Base-by-base conservation (phyloP, 1,140 invertebrate genomes). In the Saccostrea echinata region DNA sequence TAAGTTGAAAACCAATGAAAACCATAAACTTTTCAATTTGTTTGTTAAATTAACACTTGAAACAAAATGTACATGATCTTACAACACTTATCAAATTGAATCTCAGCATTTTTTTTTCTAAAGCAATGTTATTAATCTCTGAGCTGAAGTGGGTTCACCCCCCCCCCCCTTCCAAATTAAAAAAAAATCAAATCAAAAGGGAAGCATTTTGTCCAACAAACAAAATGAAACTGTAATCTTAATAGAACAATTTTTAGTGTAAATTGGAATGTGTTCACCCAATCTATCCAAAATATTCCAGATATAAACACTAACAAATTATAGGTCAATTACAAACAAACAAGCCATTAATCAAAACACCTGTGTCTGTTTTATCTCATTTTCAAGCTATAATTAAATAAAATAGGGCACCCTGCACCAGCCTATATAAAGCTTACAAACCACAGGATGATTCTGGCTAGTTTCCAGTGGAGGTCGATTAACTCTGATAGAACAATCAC, bases 401-500 rank as follows among this genome's bases (percentile, higher is more conserved):
- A 76, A 76, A 76, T 3, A 76, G 68, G 27, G 27, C 68, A 76
- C 11, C 68, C 11, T 76, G 68, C 30, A 33, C 68, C 30, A 76
- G 30, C 30, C 68, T 13, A 11, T 76, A 9, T 76, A 76, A 30
- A 76, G 27, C 68, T 30, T 30, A 16, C 13, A 33, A 30, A 76
- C 68, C 68, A 76, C 68, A 76, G 27, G 68, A 24, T 33, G 1
- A 33, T 4, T 33, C 24, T 33, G 68, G 68, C 68, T 76, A 13
- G 16, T 76, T 30, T 76, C 68, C 68, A 76, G 68, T 13, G 13
- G 30, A 27, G 16, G 68, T 76, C 24, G 11, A 76, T 76, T 76
- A 76, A 35, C 27, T 33, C 68, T 76, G 68, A 76, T 76, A 27
- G 27, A 76, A 76, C 16, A 76, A 76, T 76, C 68, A 76, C 68